Evolutionary conservation across 2,797 vertebrate species (phyloP).

Genomic region (Silurus lanzhouensis): DNA sequence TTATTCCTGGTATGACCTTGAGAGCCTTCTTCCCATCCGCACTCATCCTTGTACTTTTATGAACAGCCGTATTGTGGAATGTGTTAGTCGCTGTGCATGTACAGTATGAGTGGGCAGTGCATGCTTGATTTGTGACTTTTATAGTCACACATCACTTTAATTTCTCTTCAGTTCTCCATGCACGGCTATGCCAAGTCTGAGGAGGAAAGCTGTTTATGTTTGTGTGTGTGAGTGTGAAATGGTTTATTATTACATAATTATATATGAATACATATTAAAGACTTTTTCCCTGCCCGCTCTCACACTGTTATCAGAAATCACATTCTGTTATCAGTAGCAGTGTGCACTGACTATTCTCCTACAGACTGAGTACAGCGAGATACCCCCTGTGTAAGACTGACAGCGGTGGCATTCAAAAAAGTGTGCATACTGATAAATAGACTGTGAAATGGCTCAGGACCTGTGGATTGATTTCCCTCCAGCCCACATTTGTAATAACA

Average conservation of each 20-base stretch:
- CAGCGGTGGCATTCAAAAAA: conserved; percentile 7
- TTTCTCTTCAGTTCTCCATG: conserved; percentile 30
- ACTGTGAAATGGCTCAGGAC: conserved; percentile 35
- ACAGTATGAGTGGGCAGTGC: conserved; percentile 29
- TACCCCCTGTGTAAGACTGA: neutral
- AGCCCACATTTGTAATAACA: conserved; percentile 49
- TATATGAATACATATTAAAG: conserved; percentile 16
- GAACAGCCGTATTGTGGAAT: conserved; percentile 29
- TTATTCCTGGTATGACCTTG: conserved; percentile 28
- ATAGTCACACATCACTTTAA: conserved; percentile 51
- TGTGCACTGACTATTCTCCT: neutral
- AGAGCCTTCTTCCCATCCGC: neutral
- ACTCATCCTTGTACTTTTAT: conserved; percentile 32
- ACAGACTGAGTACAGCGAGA: neutral
- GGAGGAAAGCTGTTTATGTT: neutral
- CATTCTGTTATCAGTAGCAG: neutral
- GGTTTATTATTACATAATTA: neutral
- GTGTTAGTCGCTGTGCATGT: conserved; percentile 46
- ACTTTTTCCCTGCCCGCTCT: neutral
- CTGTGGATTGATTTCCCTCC: conserved; percentile 48
- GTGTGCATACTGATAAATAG: conserved; percentile 27
- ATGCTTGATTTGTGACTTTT: conserved; percentile 48
- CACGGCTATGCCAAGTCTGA: neutral
- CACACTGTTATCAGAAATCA: neutral
- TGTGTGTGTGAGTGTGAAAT: neutral